These are phyloP conservation scores for Monoplex corrugatus DNA, from an alignment of 2,888 invertebrate genomes.

Conservation along the genomic window DNA sequence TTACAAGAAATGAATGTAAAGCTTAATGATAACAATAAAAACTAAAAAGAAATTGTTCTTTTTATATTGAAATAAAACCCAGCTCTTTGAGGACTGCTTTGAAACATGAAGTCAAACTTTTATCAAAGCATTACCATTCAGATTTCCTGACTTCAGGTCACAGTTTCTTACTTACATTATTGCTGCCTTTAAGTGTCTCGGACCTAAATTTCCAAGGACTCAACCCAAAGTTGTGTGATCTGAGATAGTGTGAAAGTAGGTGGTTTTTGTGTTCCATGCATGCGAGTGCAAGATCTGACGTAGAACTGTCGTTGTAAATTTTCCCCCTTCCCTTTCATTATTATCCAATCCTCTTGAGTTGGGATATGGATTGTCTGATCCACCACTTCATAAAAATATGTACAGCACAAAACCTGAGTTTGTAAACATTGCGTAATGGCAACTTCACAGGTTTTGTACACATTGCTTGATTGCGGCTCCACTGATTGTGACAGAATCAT, in stretches of 20 bases:
- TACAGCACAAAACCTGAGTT: background rate
- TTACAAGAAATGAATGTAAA: no score
- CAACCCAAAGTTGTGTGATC: no score
- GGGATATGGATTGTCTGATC: background rate
- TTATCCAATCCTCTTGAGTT: background rate
- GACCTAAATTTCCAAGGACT: background rate
- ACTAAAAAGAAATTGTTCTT: no score
- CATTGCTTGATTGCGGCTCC: background rate
- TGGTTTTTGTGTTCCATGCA: background rate
- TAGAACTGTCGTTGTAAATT: background rate
- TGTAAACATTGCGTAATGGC: background rate
- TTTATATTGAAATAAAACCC: no score
- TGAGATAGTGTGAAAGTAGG: background rate
- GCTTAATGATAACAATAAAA: no score
- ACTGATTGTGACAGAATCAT: background rate
- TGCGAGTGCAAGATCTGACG: background rate
- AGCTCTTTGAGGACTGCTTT: no score
- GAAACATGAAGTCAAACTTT: no score
- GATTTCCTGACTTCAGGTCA: no score
- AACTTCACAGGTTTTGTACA: background rate
- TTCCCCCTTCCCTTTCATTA: background rate
- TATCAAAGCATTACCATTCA: no score
- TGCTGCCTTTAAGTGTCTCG: background rate
- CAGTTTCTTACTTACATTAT: no score
- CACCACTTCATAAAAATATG: background rate